phyloP scores from a whole-genome alignment of 2,797 vertebrate genomes.

The Trematomus bernacchii region DNA sequence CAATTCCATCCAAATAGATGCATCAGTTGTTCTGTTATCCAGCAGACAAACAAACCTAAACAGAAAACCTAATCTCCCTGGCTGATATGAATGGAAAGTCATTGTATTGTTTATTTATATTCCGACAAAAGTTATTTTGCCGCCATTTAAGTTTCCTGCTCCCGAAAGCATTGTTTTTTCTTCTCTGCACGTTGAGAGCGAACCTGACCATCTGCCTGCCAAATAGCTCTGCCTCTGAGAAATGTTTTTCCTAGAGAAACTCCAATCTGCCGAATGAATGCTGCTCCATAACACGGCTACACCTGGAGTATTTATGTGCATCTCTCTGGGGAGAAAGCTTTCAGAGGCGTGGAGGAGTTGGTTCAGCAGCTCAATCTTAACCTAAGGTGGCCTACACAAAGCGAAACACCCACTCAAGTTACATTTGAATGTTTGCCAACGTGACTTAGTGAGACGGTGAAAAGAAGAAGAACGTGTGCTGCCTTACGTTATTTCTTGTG shows the following conservation, averaged over 20 bases:
- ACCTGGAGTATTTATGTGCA: slow-evolving; percentile 58
- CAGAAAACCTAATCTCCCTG: no score
- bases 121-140: slow-evolving; percentile 22
- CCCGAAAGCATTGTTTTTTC: slow-evolving; percentile 23
- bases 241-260: slow-evolving; percentile 65
- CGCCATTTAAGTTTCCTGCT: slow-evolving; percentile 31
- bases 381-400: slow-evolving; percentile 43
- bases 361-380: slow-evolving; percentile 49
- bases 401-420: slow-evolving; percentile 54
- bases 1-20: no score
- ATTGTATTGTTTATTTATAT: slow-evolving; percentile 23
- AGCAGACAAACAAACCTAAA: no score
- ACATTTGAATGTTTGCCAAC: slow-evolving; percentile 52
- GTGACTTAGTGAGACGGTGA: slow-evolving; percentile 34
- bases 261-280: slow-evolving; percentile 66
- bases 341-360: slow-evolving; percentile 60
- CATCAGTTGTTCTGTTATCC: no score
- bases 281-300: slow-evolving; percentile 24
- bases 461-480: slow-evolving; percentile 20
- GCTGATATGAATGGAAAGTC: not conserved
- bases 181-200: slow-evolving; percentile 21
- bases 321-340: slow-evolving; percentile 35
- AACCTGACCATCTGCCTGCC: slow-evolving; percentile 48
- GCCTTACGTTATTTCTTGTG: slow-evolving; percentile 24
- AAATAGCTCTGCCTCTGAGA: slow-evolving; percentile 52